Evolutionary conservation across 2,888 invertebrate genomes (phyloP).

Genomic region (Stegana nigrithorax): DNA sequence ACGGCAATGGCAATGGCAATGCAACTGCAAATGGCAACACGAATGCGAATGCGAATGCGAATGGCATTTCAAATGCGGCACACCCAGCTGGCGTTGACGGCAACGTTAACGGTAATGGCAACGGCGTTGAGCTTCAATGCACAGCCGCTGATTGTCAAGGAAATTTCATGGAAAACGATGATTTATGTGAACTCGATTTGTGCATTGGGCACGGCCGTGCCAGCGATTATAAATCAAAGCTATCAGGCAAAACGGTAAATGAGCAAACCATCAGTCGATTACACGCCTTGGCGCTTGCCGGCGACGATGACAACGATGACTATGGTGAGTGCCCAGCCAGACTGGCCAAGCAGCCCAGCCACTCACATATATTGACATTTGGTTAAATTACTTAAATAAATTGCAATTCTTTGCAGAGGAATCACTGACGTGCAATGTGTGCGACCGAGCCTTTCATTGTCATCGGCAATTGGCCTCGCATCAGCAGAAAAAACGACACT

Average conservation of each 20-base stretch:
- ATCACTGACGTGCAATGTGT: conserved; percentile 84
- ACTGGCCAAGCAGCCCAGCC: not conserved
- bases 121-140: conserved; percentile 39
- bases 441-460: conserved; percentile 81
- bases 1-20: not conserved
- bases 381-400: not conserved
- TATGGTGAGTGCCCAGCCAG: conserved; percentile 60
- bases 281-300: conserved; percentile 68
- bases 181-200: conserved; percentile 60
- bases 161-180: conserved; percentile 51
- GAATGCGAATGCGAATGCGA: not conserved
- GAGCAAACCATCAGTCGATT: conserved; percentile 68
- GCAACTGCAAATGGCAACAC: too few relatives aligned
- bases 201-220: conserved; percentile 39
- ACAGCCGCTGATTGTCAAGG: conserved; percentile 57
- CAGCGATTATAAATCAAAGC: conserved; percentile 40
- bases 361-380: not conserved
- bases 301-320: conserved; percentile 60
- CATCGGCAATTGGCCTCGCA: conserved; percentile 80
- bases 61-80: conserved; percentile 22
- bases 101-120: conserved; percentile 36
- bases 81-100: conserved; percentile 19
- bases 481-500: conserved; percentile 85
- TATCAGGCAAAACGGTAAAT: conserved; percentile 63
- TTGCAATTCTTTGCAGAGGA: conserved; percentile 75